Base-by-base conservation (phyloP, 2,797 vertebrate genomes). In the Myiotriccus ornatus region DNA sequence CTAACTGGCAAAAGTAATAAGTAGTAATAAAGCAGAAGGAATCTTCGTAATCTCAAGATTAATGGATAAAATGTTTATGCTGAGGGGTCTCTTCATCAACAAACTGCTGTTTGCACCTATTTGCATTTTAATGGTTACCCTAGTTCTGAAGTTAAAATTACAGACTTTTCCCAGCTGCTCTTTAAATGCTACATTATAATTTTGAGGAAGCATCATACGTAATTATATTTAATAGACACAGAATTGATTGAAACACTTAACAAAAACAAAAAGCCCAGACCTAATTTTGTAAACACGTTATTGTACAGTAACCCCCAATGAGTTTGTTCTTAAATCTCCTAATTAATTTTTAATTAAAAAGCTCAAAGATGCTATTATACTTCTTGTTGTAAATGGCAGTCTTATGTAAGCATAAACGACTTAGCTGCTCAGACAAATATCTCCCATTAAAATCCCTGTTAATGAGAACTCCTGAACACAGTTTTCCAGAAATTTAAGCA, bases 321-420 rank as follows among this genome's bases (percentile, higher is more conserved):
- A 98, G 94, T 97, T 97, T 97, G 95, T 96, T 98, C 98, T 98
- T 97, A 97, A 98, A 97, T 97, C 97, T 98, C 96, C 97, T 97
- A 98, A 98, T 98, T 98, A 98, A 98, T 98, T 98, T 98, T 98
- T 98, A 98, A 98, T 98, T 98, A 97, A 98, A 98, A 98, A 97
- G 97, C 98, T 97, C 97, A 95, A 97, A 97, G 98, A 97, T 96
- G 97, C 97, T 95, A 95, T 97, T 97, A 97, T 94, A 95, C 91
- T 95, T 86, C 95, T 95, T 96, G 94, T 91, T 85, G 90, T 94
- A 95, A 97, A 97, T 85, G 96, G 97, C 95, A 97, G 96, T 87
- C 93, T 94, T 95, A 85, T 81, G 65, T 94, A 94, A 96, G 95
- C 62, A 59, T 93, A 84, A 95, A 90, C 0, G 53, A 93, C 59